A percentile compares a stretch with the other conserved stretches of the same genome.
Evolutionary conservation across 1,140 invertebrate species (phyloP).

Genomic region (Melitaea cinxia): DNA sequence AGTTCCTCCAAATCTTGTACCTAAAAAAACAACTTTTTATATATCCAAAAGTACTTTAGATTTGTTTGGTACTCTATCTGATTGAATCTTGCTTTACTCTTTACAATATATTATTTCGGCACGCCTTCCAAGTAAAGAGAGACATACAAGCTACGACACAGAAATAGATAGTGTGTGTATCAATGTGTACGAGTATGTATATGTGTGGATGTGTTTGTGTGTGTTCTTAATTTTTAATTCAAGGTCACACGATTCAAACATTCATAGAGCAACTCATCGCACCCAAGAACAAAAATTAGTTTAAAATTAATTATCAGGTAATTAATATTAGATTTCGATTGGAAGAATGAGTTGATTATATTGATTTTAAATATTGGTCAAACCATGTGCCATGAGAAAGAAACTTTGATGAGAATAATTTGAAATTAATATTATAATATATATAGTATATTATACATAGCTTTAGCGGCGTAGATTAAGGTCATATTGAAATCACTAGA

Average conservation of each 20-base stretch:
- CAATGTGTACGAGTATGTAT: too few relatives aligned
- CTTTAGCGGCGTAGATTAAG: too few relatives aligned
- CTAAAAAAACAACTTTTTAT: neutral
- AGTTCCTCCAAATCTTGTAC: neutral
- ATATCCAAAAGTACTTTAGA: slow-evolving; percentile 10
- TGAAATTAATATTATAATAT: neutral
- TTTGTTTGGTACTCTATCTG: slow-evolving; percentile 18
- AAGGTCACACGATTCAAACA: too few relatives aligned
- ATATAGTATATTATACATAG: neutral
- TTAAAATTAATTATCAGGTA: neutral
- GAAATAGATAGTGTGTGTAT: too few relatives aligned
- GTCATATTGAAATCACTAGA: too few relatives aligned
- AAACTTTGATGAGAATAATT: neutral
- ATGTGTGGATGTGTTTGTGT: too few relatives aligned
- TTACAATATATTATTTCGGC: neutral
- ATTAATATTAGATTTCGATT: neutral
- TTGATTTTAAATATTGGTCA: neutral
- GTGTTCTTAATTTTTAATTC: too few relatives aligned
- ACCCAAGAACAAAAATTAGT: neutral
- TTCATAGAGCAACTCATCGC: too few relatives aligned
- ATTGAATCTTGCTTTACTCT: slow-evolving; percentile 11
- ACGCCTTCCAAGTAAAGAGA: neutral
- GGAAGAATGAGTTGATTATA: neutral
- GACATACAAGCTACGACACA: neutral
- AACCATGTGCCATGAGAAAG: neutral